These are phyloP conservation scores for Xylota sylvarum DNA, from an alignment of 2,888 invertebrate genomes.

Conservation along the genomic window DNA sequence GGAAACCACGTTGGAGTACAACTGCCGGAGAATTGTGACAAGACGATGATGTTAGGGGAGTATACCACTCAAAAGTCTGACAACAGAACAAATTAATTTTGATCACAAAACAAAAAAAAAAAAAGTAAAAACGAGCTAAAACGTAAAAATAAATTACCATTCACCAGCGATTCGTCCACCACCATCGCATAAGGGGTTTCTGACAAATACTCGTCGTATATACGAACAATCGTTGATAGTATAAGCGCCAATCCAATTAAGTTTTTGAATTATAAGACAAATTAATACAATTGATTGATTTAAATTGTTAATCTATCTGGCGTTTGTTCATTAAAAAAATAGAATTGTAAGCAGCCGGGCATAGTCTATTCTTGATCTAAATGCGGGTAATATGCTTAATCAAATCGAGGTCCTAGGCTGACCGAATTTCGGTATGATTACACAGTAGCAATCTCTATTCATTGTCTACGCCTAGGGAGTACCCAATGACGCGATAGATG, in stretches of 20 bases:
- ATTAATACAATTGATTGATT: not conserved
- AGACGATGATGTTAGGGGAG: not conserved
- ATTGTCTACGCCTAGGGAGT: too few species aligned
- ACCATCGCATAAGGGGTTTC: not conserved
- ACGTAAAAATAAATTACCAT: not conserved
- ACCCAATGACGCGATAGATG: too few species aligned
- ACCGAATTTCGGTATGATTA: too few species aligned
- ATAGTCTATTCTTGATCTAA: not conserved
- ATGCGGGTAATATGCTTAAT: too few species aligned
- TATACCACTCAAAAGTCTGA: not conserved
- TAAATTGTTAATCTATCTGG: not conserved
- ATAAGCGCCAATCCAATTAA: constrained; percentile 1
- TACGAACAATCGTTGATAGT: not conserved
- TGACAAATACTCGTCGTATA: not conserved
- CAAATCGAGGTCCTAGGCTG: too few species aligned
- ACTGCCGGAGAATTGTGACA: not conserved
- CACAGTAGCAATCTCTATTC: too few species aligned
- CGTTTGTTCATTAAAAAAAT: not conserved
- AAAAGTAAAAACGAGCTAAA: not conserved
- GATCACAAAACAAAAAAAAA: not conserved
- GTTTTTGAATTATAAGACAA: not conserved
- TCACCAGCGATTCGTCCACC: not conserved
- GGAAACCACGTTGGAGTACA: constrained; percentile 5
- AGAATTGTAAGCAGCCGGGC: not conserved
- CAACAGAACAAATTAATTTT: constrained; percentile 6